Evolutionary conservation across 2,113 vertebrate species (phyloP).

Genomic region (Erythrocercus mccallii): DNA sequence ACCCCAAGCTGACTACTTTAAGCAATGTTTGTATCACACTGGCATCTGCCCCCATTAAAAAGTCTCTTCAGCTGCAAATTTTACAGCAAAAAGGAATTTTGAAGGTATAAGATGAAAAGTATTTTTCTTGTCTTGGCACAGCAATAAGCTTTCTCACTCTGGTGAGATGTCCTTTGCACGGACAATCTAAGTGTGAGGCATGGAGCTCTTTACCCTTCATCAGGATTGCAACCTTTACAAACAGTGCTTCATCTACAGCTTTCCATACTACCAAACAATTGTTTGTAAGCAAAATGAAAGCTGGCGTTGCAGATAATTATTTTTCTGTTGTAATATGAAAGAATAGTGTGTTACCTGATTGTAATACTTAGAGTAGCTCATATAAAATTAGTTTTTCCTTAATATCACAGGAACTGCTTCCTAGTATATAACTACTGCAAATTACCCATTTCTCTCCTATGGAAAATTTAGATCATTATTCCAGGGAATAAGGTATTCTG

Average conservation of each 20-base stretch:
- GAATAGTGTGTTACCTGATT: not conserved
- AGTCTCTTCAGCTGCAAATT: not conserved
- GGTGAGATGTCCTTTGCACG: rapidly evolving
- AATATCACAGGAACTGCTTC: not conserved
- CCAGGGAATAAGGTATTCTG: not conserved
- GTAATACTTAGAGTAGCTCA: not conserved
- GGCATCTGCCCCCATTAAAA: not conserved
- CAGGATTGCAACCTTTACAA: not conserved
- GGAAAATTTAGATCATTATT: not conserved
- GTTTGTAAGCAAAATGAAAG: not conserved
- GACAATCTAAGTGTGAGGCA: not conserved
- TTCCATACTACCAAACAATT: not conserved
- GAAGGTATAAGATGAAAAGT: not conserved
- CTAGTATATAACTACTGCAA: not conserved
- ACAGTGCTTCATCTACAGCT: not conserved
- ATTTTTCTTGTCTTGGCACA: not conserved
- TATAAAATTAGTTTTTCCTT: not conserved
- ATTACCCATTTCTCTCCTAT: not conserved
- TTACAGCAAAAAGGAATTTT: not conserved
- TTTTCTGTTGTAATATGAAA: not conserved
- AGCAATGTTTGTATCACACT: not conserved
- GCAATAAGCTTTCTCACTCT: not conserved
- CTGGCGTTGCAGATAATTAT: not conserved
- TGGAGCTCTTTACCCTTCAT: not conserved
- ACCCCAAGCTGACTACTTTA: not conserved